Base-by-base conservation (phyloP, 2,113 vertebrate genomes). In the Circaetus gallicus region DNA sequence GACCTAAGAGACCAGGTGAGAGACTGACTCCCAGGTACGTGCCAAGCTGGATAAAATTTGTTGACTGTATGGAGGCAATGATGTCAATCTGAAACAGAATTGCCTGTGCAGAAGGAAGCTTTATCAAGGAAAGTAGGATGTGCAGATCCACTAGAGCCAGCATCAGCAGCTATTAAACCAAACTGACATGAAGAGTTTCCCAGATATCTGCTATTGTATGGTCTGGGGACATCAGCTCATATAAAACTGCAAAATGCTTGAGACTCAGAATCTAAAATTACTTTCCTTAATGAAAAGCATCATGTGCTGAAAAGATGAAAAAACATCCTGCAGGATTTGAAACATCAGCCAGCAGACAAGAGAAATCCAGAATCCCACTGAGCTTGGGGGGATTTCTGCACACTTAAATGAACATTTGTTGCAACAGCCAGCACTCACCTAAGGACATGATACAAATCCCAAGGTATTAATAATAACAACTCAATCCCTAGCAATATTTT, bases 231-330 rank as follows among this genome's bases (percentile, higher is more conserved):
- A 89, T 76, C 81, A 85, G 65, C 61, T 91, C 49, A 5, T 72
- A 52, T 43, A 87, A 85, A 94, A 74, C 61, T 71, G 56, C 61
- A 93, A 92, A 93, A 74, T 86, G 55, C 55, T 89, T 45, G 53
- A 85, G 52, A 82, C 74, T 79, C 14, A 5, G 77, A 73, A 70
- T 81, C 42, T 89, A 84, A 90, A 96, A 94, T 86, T 93, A 62
- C 72, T 91, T 94, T 89, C 69, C 56, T 72, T 89, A 87, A 93
- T 85, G 73, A 96, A 96, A 96, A 84, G 81, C 47, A 76, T 94
- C 38, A 42, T 82, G 52, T 72, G 77, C 69, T 84, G 63, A 66
- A 83, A 89, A 14, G 52, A 66, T 88, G 49, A 63, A 88, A 91
- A 92, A 38, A 71, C 40, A 47, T 62, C 49, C 82, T 90, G 19